Base-by-base conservation (phyloP, 1,140 invertebrate species). In the Tetramorium parvispinum region DNA sequence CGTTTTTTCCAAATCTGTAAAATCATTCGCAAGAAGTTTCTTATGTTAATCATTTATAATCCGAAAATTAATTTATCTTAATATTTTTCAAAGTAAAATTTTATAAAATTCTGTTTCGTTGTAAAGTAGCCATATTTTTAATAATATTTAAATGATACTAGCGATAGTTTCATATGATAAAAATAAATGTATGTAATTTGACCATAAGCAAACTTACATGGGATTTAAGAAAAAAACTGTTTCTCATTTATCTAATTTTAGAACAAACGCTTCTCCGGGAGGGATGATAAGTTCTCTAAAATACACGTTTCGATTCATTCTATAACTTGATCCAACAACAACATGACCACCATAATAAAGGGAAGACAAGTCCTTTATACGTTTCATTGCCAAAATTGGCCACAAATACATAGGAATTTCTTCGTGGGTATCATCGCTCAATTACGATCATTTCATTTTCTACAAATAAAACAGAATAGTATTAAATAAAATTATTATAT, bases 321-420 rank as follows among this genome's bases (percentile, higher is more conserved):
- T 95, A 73, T 96, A 95, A 1, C 91, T 91, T 0, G 96, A 96
- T 37, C 96, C 96, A 49, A 97, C 96, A 51, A 98, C 95, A 24
- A 97, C 96, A n/a, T 96, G 95, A 3, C 97, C 97, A 68, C 97
- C 97, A 89, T 97, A 98, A 92, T 97, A 97, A 91, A 97, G 96
- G 1, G 96, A 96, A 0, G 97, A 97, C 13, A 98, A 95, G 94
- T 98, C 97, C 75, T 96, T 96, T 1, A 95, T 96, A 59, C 97
- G 94, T 94, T 3, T 91, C 91, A 13, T 92, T 94, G 0, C 97
- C 97, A 8, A 98, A 94, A 95, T 98, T 98, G 2, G 96, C 96
- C 0, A 98, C 96, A 63, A 97, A 96, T 1, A 97, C 97, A 89
- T 97, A 98, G 2, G 97, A 96, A 91, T 97, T 97, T 75, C 97